Evolutionary conservation across 2,888 invertebrate species (phyloP).

Genomic region (Trilocha varians): DNA sequence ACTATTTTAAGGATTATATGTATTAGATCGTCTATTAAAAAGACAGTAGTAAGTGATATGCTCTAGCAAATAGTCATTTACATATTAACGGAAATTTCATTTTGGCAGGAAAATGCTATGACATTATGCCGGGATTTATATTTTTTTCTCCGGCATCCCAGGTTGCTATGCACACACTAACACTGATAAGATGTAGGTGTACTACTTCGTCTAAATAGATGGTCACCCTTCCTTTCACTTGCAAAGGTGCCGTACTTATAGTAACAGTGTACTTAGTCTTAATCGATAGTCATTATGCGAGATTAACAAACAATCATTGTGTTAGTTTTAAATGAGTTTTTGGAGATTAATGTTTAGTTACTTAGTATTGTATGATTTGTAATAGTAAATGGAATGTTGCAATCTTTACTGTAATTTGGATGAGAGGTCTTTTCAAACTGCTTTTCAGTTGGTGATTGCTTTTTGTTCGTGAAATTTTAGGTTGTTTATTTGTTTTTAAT

Average conservation of each 20-base stretch:
- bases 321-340: slow-evolving; percentile 15
- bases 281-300: slow-evolving; percentile 8
- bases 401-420: too few species aligned
- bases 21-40: too few species aligned
- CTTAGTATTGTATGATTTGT: not conserved
- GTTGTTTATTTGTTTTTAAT: too few species aligned
- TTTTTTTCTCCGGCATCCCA: not conserved
- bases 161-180: slow-evolving; percentile 12
- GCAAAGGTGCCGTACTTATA: slow-evolving; percentile 48
- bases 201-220: slow-evolving; percentile 55
- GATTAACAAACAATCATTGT: slow-evolving; percentile 20
- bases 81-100: too few species aligned
- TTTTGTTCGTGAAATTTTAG: too few species aligned
- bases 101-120: not conserved
- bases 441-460: too few species aligned
- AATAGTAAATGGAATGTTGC: too few species aligned
- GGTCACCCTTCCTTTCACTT: slow-evolving; percentile 69
- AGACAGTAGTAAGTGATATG: too few species aligned
- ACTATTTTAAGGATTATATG: too few species aligned
- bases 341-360: slow-evolving; percentile 7
- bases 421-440: too few species aligned
- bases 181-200: slow-evolving; percentile 22
- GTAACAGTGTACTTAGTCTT: slow-evolving; percentile 26
- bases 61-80: too few species aligned
- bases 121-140: not conserved